Percentiles rank a stretch among this genome's conserved stretches.
phyloP scores from a whole-genome alignment of 1,140 invertebrate species.

The Propsilocerus akamusi region DNA sequence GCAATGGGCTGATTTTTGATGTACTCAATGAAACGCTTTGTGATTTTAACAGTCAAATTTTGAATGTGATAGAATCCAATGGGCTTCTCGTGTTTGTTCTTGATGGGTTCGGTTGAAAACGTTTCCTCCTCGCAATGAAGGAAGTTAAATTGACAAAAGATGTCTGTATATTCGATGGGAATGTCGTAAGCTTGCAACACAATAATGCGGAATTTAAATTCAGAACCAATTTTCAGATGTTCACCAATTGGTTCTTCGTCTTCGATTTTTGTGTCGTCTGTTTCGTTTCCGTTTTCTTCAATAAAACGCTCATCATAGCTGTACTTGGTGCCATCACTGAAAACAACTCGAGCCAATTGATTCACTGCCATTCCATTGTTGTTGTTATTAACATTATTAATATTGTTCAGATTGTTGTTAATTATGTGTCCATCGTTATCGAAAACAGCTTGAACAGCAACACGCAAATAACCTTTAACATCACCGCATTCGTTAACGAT shows the following conservation, averaged over 20 bases:
- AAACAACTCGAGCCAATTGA: conserved; percentile 71
- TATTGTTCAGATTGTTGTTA: background rate
- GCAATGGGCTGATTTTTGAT: conserved; percentile 92
- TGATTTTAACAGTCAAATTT: conserved; percentile 96
- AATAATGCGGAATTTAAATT: conserved; percentile 94
- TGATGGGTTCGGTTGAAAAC: conserved; percentile 96
- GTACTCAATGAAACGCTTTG: conserved; percentile 94
- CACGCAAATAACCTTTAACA: conserved; percentile 88
- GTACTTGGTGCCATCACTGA: conserved; percentile 49
- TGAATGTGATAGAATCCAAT: conserved; percentile 96
- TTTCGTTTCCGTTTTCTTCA: conserved; percentile 47
- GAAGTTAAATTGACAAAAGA: conserved; percentile 99
- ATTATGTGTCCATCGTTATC: conserved; percentile 26
- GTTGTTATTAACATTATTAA: conserved; percentile 25
- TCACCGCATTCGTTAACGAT: conserved; percentile 99
- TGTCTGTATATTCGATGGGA: conserved; percentile 90
- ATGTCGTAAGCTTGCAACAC: conserved; percentile 91
- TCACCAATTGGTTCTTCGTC: conserved; percentile 67
- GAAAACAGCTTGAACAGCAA: conserved; percentile 85
- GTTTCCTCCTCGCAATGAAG: conserved; percentile 95
- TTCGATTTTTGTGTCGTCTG: conserved; percentile 38
- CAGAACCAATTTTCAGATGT: conserved; percentile 71
- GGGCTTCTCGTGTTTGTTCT: conserved; percentile 81
- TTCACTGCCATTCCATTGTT: conserved; percentile 67
- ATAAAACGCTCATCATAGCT: conserved; percentile 43